Evolutionary conservation across 2,797 vertebrate species (phyloP).

Genomic region (Galaxias olidus): DNA sequence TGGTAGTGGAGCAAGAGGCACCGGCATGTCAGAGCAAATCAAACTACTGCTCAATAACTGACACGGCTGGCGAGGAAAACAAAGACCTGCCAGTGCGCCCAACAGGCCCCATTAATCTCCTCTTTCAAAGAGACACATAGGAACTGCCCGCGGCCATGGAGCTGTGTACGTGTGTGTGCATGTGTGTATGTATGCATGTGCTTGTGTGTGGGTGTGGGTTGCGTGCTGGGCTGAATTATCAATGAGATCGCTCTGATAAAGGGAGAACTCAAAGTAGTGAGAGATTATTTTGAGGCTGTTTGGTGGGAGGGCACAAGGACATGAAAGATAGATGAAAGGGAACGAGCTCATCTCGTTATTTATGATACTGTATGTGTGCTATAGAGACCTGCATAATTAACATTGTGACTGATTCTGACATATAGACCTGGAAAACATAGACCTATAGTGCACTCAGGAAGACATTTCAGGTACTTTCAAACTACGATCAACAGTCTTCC

Average conservation of each 20-base stretch:
- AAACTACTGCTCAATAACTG: constrained; percentile 29
- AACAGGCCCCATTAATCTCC: constrained; percentile 28
- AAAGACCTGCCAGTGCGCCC: not conserved
- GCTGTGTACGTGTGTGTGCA: not conserved
- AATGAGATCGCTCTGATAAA: not conserved
- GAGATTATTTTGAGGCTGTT: no score
- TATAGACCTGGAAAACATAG: not conserved
- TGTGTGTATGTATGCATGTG: no score
- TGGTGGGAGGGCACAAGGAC: no score
- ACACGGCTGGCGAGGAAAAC: constrained; percentile 38
- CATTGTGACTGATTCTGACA: not conserved
- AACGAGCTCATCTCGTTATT: no score
- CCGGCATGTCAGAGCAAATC: constrained; percentile 34
- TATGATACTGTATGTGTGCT: no score
- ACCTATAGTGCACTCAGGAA: not conserved
- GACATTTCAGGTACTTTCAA: not conserved
- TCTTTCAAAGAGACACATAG: constrained; percentile 7
- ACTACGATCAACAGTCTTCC: not conserved
- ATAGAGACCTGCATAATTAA: no score
- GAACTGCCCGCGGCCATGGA: not conserved
- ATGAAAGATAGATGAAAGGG: no score
- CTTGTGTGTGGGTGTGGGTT: no score
- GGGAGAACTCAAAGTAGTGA: no score
- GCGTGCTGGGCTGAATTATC: not conserved
- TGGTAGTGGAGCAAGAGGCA: constrained; percentile 25